phyloP scores from a whole-genome alignment of 2,113 vertebrate genomes.

The Xiphias gladius region DNA sequence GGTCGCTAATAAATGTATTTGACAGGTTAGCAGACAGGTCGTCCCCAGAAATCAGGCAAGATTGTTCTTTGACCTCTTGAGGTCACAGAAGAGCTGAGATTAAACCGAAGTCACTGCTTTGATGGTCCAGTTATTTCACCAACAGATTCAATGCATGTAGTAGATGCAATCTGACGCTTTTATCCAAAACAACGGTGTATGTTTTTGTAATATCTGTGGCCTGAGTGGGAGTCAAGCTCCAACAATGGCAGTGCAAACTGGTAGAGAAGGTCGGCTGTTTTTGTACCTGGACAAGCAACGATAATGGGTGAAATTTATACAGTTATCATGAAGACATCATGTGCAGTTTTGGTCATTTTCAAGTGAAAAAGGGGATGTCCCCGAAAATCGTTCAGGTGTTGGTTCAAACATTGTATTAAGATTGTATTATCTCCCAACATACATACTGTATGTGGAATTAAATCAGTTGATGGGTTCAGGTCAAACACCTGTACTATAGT shows the following conservation, averaged over 20 bases:
- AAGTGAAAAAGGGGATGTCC: background rate
- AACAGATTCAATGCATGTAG: background rate
- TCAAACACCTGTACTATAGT: background rate
- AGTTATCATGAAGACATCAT: background rate
- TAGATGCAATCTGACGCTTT: background rate
- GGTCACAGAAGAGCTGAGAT: slow-evolving; percentile 48
- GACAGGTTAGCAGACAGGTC: slow-evolving; percentile 19
- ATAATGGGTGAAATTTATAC: background rate
- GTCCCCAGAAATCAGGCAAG: slow-evolving; percentile 14
- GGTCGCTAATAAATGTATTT: background rate
- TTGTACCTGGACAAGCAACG: background rate
- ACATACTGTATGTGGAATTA: no score
- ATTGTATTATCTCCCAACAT: no score
- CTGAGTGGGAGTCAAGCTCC: background rate
- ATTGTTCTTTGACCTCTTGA: slow-evolving; percentile 57
- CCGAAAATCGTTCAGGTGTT: background rate
- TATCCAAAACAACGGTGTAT: background rate
- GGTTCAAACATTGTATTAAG: background rate
- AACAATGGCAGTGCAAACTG: background rate
- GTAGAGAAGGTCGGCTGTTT: background rate
- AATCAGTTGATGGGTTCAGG: no score
- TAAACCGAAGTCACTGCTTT: slow-evolving; percentile 32
- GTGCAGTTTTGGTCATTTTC: background rate
- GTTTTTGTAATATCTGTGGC: background rate
- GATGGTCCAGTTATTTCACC: background rate